A percentile compares a stretch with the other conserved stretches of the same genome.
phyloP scores from a whole-genome alignment of 1,140 invertebrate species.

The Pseudachorutes palmiensis region DNA sequence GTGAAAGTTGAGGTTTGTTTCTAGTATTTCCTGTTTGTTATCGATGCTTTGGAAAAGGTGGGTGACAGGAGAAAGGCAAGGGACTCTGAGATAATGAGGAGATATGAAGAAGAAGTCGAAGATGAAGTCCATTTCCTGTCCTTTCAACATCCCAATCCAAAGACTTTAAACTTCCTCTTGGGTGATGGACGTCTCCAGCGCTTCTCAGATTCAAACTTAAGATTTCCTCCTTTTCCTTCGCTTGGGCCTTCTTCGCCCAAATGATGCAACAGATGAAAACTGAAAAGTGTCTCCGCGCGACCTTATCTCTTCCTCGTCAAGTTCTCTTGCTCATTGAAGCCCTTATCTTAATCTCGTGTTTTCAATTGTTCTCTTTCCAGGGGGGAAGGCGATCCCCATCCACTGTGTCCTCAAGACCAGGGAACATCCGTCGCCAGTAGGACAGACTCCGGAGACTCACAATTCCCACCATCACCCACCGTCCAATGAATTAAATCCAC shows the following conservation, averaged over 20 bases:
- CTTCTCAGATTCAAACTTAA: neutral
- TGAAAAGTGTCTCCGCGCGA: constrained; percentile 4
- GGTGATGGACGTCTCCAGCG: neutral
- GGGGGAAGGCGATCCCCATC: constrained; percentile 82
- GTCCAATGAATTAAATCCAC: constrained; percentile 32
- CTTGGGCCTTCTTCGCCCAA: neutral
- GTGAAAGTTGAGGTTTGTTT: neutral
- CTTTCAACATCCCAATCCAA: neutral
- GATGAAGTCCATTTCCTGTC: constrained; percentile 1
- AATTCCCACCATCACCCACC: neutral
- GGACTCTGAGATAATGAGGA: neutral
- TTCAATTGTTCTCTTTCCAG: constrained; percentile 47
- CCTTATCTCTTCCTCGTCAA: constrained; percentile 7
- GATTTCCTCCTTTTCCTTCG: constrained; percentile 15
- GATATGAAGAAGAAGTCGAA: neutral
- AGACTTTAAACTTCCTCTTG: neutral
- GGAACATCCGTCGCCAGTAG: constrained; percentile 29
- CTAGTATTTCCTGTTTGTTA: neutral
- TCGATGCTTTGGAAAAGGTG: neutral
- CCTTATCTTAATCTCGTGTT: constrained; percentile 46
- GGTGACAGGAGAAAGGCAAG: neutral
- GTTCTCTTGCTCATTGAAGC: constrained; percentile 24
- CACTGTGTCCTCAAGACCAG: constrained; percentile 59
- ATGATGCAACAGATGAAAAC: constrained; percentile 11
- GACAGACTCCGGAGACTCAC: constrained; percentile 14